Evolutionary conservation across 2,797 vertebrate species (phyloP), one percentile per base, ranked within the genome.

Genomic region (Clamator glandarius): DNA sequence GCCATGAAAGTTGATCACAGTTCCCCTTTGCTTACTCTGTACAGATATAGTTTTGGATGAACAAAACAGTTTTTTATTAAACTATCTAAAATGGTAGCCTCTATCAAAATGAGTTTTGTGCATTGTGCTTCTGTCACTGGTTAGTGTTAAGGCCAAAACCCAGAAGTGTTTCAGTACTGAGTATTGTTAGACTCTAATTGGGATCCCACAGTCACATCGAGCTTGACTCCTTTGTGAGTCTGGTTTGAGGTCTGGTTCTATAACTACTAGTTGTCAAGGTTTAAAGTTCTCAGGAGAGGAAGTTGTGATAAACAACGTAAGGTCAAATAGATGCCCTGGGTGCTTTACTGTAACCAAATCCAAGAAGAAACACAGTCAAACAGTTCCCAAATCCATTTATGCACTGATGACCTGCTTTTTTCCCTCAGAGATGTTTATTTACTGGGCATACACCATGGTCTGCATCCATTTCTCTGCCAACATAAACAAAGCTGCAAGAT

Each of bases 281-380:
- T 77, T 62, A 23, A 82, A 90, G 58, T 74, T 85, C 68, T 72
- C 61, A 25, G n/a, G 51, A 83, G 54, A 59, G n/a, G 52, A 87
- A 94, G 89, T 9, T 54, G 54, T 62, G 83, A 25, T 82, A 68
- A 95, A 87, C 61, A 80, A 44, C 36, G 46, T 44, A n/a, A 94
- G 87, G 54, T 92, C 72, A 89, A 75, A 79, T n/a, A 64, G 72
- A 64, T 87, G 77, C 81, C 84, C 28, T 82, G 64, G 67, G 57
- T 94, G 55, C 44, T 91, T 87, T 90, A 39, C 51, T 92, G 73
- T 81, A 89, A 77, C 77, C 75, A 84, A 72, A 77, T 89, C 57
- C 0, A 1, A 79, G 57, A 74, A 74, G 70, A 82, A 94, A 67
- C 3, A 3, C 35, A 55, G 83, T 84, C 81, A 90, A 94, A 79